Percentiles rank a stretch among this genome's conserved stretches.
Conservation (phyloP, 2,888 invertebrate species). For the Acanthosoma haemorrhoidale region DNA sequence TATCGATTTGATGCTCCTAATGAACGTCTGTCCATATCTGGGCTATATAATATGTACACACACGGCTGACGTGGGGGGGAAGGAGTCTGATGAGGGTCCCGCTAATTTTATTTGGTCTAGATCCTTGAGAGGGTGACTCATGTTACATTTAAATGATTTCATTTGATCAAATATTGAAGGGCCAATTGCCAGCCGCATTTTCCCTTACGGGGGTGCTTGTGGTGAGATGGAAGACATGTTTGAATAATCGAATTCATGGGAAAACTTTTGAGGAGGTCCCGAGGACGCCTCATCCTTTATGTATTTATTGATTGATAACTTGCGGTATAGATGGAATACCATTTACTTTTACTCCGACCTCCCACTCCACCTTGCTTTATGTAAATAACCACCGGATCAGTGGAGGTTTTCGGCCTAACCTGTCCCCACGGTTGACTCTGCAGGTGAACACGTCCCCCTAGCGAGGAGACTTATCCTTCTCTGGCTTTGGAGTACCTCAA, state of each 20-base stretch:
- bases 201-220: background rate
- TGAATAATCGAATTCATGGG: slow-evolving; percentile 22
- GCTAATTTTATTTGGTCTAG: slow-evolving; percentile 19
- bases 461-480: too few relatives aligned
- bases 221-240: background rate
- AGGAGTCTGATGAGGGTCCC: background rate
- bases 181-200: background rate
- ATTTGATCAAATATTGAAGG: slow-evolving; percentile 25
- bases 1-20: slow-evolving; percentile 29
- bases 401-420: too few relatives aligned
- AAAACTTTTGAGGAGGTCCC: slow-evolving; percentile 14
- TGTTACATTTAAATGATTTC: slow-evolving; percentile 20
- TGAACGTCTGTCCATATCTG: slow-evolving; percentile 14
- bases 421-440: too few relatives aligned
- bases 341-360: background rate
- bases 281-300: slow-evolving; percentile 20
- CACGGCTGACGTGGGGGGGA: background rate
- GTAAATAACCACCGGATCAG: background rate
- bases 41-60: slow-evolving; percentile 11
- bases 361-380: background rate
- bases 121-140: slow-evolving; percentile 20
- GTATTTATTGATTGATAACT: slow-evolving; percentile 22
- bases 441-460: too few relatives aligned
- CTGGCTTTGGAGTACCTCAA: too few relatives aligned
- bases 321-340: background rate